Percentiles rank a stretch among this genome's conserved stretches.
phyloP scores from a whole-genome alignment of 2,888 invertebrate genomes.

The Linnaemya tessellans region DNA sequence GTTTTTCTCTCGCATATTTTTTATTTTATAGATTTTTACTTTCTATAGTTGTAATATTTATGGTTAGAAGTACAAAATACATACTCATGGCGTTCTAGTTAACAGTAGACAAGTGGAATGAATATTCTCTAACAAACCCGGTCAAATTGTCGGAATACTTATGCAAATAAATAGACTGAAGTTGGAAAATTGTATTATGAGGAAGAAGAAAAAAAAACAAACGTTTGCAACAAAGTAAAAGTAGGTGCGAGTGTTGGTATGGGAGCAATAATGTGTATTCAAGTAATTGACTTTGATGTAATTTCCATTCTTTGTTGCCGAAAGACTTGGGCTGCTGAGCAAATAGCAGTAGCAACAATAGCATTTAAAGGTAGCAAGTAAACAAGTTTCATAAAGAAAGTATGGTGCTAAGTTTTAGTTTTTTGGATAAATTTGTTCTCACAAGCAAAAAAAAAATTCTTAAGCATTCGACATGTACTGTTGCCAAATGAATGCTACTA shows the following conservation, averaged over 20 bases:
- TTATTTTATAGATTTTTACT: conserved; percentile 18
- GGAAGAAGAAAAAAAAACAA: background rate
- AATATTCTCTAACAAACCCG: conserved; percentile 37
- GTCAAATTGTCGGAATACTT: conserved; percentile 47
- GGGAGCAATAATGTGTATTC: conserved; percentile 45
- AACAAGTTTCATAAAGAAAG: conserved; percentile 31
- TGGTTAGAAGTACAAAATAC: background rate
- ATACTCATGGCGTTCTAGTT: conserved; percentile 13
- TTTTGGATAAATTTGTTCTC: background rate
- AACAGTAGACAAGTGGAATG: background rate
- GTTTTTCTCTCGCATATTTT: background rate
- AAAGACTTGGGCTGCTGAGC: conserved; percentile 25
- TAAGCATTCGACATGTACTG: conserved; percentile 32
- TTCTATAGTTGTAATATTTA: conserved; percentile 39
- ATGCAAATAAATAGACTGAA: conserved; percentile 13
- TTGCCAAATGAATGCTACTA: conserved; percentile 11
- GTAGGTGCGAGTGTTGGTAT: background rate
- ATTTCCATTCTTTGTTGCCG: conserved; percentile 77
- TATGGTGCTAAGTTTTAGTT: conserved; percentile 6
- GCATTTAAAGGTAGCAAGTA: background rate
- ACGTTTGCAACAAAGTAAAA: background rate
- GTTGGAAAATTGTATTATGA: conserved; percentile 17
- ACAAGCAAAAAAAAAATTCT: background rate
- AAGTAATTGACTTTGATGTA: conserved; percentile 79
- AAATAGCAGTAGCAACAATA: conserved; percentile 28